Evolutionary conservation across 2,888 invertebrate genomes (phyloP).

Genomic region (Acanthosepion esculentum): DNA sequence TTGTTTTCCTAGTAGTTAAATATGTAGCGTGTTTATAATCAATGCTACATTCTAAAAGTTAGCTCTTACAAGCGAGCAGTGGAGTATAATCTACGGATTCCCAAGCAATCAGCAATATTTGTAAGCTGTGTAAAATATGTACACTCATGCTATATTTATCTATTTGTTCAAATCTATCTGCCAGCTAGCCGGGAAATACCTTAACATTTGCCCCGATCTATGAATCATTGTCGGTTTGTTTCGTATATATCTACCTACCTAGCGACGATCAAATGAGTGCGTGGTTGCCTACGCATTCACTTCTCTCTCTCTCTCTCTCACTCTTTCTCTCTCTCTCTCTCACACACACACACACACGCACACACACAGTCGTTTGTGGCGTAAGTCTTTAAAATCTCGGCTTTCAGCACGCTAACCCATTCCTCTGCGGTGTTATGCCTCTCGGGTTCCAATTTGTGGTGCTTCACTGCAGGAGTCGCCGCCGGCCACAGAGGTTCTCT

Average conservation of each 20-base stretch:
- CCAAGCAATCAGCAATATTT: not conserved
- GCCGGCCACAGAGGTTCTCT: constrained; percentile 12
- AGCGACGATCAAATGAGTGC: no score
- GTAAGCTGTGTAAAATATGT: not conserved
- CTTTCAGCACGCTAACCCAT: not conserved
- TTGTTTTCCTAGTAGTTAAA: not conserved
- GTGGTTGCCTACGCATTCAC: not conserved
- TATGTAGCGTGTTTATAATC: not conserved
- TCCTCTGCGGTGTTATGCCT: constrained; percentile 33
- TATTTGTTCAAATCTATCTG: not conserved
- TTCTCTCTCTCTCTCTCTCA: no score
- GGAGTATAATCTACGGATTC: not conserved
- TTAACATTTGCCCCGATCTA: not conserved
- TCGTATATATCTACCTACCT: not conserved
- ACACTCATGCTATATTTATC: no score
- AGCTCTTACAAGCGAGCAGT: no score
- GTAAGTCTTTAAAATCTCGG: not conserved
- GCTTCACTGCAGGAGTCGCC: constrained; percentile 33
- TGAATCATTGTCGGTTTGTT: not conserved
- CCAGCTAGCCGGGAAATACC: not conserved
- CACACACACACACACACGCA: no score
- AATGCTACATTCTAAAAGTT: not conserved
- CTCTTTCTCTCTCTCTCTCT: no score
- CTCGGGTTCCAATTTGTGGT: constrained; percentile 33
- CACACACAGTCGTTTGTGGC: not conserved